Conservation (phyloP, 2,888 invertebrate genomes). For the Lysandra coridon region DNA sequence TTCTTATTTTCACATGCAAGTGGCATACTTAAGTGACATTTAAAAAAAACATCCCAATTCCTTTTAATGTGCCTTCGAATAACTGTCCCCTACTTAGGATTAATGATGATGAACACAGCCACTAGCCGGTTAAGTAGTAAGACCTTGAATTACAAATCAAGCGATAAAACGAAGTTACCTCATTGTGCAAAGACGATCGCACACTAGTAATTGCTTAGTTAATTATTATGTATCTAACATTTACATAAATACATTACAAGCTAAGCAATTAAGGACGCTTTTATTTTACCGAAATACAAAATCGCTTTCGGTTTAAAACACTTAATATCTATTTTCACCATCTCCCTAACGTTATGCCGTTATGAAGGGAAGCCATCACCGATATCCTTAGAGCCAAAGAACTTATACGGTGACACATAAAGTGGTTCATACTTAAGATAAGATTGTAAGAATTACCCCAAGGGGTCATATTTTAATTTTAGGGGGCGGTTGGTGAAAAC, state of each 20-base stretch:
- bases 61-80: background rate
- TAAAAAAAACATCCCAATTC: no score
- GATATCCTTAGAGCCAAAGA: no score
- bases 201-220: background rate
- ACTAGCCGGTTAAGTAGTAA: background rate
- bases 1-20: no score
- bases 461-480: no score
- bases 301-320: background rate
- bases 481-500: no score
- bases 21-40: no score
- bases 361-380: no score
- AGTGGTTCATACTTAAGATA: no score
- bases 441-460: no score
- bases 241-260: background rate
- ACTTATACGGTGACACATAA: no score
- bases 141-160: background rate
- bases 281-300: background rate
- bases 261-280: background rate
- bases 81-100: background rate
- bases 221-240: background rate
- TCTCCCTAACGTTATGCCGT: no score
- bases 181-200: conserved; percentile 10
- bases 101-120: background rate
- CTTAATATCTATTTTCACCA: no score
- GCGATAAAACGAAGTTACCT: conserved; percentile 3